These are phyloP conservation scores for Ceratotherium simum DNA, from an alignment of 2,113 vertebrate genomes.

Conservation along the genomic window DNA sequence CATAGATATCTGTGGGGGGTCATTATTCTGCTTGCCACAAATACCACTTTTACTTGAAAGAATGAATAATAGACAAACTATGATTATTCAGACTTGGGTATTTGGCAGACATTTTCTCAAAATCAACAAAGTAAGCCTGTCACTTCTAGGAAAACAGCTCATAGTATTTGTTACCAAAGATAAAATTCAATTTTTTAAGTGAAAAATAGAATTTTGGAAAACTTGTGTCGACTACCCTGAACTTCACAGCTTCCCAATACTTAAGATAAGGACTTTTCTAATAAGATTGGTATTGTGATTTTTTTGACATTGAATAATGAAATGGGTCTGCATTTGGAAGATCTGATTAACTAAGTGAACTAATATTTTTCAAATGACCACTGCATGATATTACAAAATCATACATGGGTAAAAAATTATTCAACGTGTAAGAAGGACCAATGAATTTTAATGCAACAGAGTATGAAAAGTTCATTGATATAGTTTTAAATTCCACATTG, in stretches of 20 bases:
- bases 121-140: constrained; percentile 20
- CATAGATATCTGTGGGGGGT: background rate
- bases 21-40: background rate
- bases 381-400: background rate
- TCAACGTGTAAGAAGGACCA: background rate
- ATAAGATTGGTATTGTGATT: background rate
- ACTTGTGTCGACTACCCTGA: background rate
- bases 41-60: constrained; percentile 28
- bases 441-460: background rate
- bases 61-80: constrained; percentile 36
- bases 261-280: background rate
- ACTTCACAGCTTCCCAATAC: background rate
- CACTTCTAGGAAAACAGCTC: constrained; percentile 10
- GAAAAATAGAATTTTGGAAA: constrained; percentile 2
- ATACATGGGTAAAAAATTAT: background rate
- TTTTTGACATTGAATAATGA: background rate
- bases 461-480: background rate
- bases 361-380: background rate
- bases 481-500: background rate
- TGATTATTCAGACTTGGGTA: background rate
- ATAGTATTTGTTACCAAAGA: constrained; percentile 52
- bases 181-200: background rate
- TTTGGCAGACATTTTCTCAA: constrained; percentile 27
- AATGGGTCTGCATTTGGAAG: background rate
- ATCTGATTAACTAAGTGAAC: background rate